Evolutionary conservation across 2,113 vertebrate genomes (phyloP), one percentile per base, ranked within the genome.

Genomic region (Myodes glareolus): DNA sequence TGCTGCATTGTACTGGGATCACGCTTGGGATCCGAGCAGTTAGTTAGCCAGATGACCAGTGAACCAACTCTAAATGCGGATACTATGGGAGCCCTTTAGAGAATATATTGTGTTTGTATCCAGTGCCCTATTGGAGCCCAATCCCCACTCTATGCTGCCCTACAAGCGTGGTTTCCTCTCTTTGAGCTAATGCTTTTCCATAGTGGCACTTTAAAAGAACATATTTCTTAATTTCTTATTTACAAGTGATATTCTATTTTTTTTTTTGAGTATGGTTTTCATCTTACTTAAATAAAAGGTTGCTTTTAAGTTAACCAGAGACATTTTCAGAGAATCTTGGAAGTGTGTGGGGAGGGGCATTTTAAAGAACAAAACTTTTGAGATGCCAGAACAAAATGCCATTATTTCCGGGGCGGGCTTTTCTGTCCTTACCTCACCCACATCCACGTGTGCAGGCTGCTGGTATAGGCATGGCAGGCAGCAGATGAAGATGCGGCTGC

Each of bases 311-410:
- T 85, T 77, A 88, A 42, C 13, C n/a, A 72, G 67, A 94, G 65
- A 93, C 58, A 75, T 78, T 96, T 95, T 89, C 75, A 50, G 75
- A 90, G 85, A 80, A 58, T 94, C 94, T 94, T 89, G 4, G 45
- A 90, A 91, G 47, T 93, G 5, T n/a, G 55, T 0, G 50, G 67
- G 63, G 68, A 77, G 81, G 19, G 76, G 12, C 82, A 7, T 45
- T 75, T 94, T 61, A 92, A 92, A 91, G 42, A 61, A 72, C 25
- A 90, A 70, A 76, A 81, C 27, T 75, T 65, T 36, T 47, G 73
- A 72, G 47, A 3, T 86, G 9, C 58, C 17, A 65, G 65, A 42
- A 50, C 23, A 93, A 73, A 10, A 39, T 89, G 12, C 82, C 55
- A 0, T 70, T 61, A 45, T 72, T 91, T 45, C 31, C 63, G 75